Base-by-base conservation (phyloP, 1,140 invertebrate species). In the Hyles euphorbiae region DNA sequence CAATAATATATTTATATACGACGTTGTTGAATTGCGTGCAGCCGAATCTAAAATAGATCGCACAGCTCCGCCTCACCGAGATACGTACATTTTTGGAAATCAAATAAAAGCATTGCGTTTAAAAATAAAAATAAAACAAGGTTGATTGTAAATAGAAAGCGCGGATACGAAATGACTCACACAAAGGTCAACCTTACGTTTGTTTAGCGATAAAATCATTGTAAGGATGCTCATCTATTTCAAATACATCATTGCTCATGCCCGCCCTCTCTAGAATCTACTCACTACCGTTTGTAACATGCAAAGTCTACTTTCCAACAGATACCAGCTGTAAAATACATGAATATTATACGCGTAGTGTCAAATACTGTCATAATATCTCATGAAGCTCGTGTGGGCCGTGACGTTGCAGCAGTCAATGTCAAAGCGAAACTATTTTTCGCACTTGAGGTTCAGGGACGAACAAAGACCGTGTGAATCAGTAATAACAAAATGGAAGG, bases 71-170 rank as follows among this genome's bases (percentile, higher is more conserved):
- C 63, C 62, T 70, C 72, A 72, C 63, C 76, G 72, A 75, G 81
- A 81, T 83, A 86, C 60, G 78, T 86, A 86, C 83, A 81, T 86
- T 83, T 86, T 83, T 83, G 83, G 83, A 86, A 81, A 78, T 81
- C 79, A 81, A 86, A 83, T 81, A 83, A 81, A 83, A 79, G 58
- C 74, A 64, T 63, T 69, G 67, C 61, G 57, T 72, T 61, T 76
- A 79, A 76, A 83, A 81, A 83, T 81, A 83, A 60, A 65, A 72
- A 59, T 58, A 66, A 72, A 67, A 68, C 72, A 84, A 83, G 79
- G 76, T 81, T 81, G 70, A 54, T 56, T 68, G 60, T 72, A 77
- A 80, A 79, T 76, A 79, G 70, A 68, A 63, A 70, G 57, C 61
- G 55, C 55, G 52, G 61, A 61, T 56, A 50, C 34, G 10, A 56